Conservation (phyloP, 2,888 invertebrate species). For the Reticulitermes lucifugus region DNA sequence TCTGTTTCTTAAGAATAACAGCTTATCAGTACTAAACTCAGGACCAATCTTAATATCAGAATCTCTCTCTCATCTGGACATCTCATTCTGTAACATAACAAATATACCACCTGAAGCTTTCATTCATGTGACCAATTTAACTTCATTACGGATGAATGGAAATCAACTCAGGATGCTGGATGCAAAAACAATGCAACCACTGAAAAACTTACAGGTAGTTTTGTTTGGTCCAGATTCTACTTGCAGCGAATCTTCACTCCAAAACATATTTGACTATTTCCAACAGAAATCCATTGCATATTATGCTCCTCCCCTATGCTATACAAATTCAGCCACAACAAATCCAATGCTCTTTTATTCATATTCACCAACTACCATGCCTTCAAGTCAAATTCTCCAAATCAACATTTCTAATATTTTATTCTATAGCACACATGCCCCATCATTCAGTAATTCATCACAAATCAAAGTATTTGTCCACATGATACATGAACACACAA, state of each 20-base stretch:
- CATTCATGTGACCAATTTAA: neutral
- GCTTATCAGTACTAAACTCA: neutral
- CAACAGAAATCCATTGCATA: neutral
- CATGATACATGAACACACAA: neutral
- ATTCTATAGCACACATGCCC: neutral
- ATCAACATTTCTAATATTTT: neutral
- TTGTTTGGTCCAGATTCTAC: constrained; percentile 17
- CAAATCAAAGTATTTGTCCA: neutral
- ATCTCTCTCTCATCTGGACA: constrained; percentile 21
- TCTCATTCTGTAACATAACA: constrained; percentile 21
- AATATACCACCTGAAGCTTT: neutral
- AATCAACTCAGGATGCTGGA: neutral
- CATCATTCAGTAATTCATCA: neutral
- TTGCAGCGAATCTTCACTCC: neutral
- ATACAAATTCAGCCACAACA: neutral
- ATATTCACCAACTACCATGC: neutral
- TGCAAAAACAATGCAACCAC: constrained; percentile 10
- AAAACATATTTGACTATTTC: constrained; percentile 9
- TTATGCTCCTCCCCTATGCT: constrained; percentile 23
- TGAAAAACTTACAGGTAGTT: constrained; percentile 8
- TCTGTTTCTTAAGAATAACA: constrained; percentile 9
- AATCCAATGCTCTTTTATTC: neutral
- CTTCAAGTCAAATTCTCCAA: neutral
- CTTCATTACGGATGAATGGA: constrained; percentile 20
- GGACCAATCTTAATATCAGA: constrained; percentile 12